Base-by-base conservation (phyloP, 2,113 vertebrate genomes). In the Nesogale talazaci region DNA sequence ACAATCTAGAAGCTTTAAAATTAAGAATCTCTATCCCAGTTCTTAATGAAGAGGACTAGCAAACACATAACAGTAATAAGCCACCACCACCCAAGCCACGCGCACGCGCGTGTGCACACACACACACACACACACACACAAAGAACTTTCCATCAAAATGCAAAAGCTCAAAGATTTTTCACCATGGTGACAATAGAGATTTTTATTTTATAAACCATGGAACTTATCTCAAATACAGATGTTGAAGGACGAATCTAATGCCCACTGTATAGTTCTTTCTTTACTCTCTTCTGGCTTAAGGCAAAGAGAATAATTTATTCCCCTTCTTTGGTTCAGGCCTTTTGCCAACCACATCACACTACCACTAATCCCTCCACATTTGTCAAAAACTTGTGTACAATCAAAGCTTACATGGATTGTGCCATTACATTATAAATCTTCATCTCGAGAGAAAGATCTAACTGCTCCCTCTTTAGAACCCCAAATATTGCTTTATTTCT, bases 121-220 rank as follows among this genome's bases (percentile, higher is more conserved):
- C n/a, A n/a, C n/a, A n/a, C n/a, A n/a, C n/a, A n/a, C n/a, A n/a
- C 5, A 46, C 5, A 79, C 40, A 77, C 83, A 65, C 6, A 40
- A 19, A 76, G 17, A 16, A 61, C 75, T 94, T 84, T 61, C n/a
- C 94, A 16, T 76, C 38, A 63, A 70, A 94, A 22, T 69, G 31
- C 75, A 85, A 69, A 61, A 69, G n/a, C 42, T 56, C 57, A 61
- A 34, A 56, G 42, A 20, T 59, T 78, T 78, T 84, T 80, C 23
- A 12, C 46, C 4, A 14, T 87, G 63, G 61, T 77, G 31, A 31
- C 1, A 36, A 31, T 52, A 56, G 36, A 56, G 59, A 88, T 67
- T 81, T 76, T 89, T 16, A 52, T 52, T 52, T 52, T 52, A 52
- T 52, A 70, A 85, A 23, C 46, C 36, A 38, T 70, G 23, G 23